A percentile compares a stretch with the other conserved stretches of the same genome.
phyloP scores from a whole-genome alignment of 2,888 invertebrate species.

The Oligia strigilis region DNA sequence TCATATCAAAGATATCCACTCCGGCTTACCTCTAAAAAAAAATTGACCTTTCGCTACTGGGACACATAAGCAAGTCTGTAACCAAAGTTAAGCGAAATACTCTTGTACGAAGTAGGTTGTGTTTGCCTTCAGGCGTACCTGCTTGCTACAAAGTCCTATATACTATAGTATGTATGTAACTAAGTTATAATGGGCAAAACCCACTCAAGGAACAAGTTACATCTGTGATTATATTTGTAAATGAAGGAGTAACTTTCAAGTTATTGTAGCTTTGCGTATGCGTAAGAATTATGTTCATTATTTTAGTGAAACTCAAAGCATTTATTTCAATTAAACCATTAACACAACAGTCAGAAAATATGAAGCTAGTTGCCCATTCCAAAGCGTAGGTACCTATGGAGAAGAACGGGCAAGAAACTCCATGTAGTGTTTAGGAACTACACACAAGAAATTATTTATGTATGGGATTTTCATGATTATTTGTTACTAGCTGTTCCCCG shows the following conservation, averaged over 20 bases:
- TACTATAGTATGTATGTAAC: not conserved
- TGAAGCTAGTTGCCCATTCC: no score
- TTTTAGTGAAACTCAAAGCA: no score
- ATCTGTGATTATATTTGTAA: not conserved
- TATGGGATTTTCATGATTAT: not conserved
- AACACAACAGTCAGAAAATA: no score
- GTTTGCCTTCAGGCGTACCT: slow-evolving; percentile 4
- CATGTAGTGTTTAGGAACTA: not conserved
- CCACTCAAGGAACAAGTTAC: not conserved
- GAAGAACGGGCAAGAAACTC: no score
- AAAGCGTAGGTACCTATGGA: no score
- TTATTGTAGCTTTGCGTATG: not conserved
- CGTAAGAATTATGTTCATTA: not conserved
- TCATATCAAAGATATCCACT: no score
- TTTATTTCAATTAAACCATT: no score
- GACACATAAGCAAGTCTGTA: not conserved
- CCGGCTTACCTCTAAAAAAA: no score
- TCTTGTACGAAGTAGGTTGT: slow-evolving; percentile 4
- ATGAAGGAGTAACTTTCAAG: not conserved
- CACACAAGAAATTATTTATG: not conserved
- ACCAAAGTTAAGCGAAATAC: slow-evolving; percentile 9
- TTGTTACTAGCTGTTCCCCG: no score
- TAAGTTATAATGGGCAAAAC: slow-evolving; percentile 12
- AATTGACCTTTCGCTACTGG: no score
- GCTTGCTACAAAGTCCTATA: not conserved